These are phyloP conservation scores for Trissolcus basalis DNA, from an alignment of 1,140 invertebrate species.

Conservation along the genomic window DNA sequence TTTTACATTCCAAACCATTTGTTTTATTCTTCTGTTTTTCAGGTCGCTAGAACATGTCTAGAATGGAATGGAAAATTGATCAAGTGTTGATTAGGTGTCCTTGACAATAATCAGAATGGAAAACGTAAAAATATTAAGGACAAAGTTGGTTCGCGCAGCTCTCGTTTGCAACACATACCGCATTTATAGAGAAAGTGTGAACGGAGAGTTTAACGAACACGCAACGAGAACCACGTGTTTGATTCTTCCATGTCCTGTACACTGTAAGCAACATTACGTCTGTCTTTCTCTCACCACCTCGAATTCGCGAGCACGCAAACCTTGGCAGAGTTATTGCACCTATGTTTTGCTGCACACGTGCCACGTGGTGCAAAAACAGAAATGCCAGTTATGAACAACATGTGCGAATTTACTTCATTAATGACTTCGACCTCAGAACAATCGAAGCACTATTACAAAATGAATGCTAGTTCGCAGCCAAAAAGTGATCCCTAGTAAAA, in stretches of 20 bases:
- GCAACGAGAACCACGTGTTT: not conserved
- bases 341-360: constrained; percentile 17
- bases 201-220: not conserved
- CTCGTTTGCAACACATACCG: not conserved
- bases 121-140: no score
- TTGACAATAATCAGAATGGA: no score
- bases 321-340: constrained; percentile 27
- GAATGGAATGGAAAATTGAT: no score
- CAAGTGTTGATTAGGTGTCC: no score
- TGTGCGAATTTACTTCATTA: constrained; percentile 12
- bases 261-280: not conserved
- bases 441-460: no score
- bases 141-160: no score
- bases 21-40: no score
- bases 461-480: no score
- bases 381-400: constrained; percentile 7
- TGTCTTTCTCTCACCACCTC: constrained; percentile 25
- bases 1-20: no score
- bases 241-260: not conserved
- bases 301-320: constrained; percentile 21
- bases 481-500: no score
- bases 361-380: constrained; percentile 25
- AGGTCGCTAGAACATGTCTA: no score
- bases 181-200: not conserved
- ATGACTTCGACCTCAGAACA: no score